phyloP scores from a whole-genome alignment of 2,113 vertebrate species.

The Irena cyanogastra region DNA sequence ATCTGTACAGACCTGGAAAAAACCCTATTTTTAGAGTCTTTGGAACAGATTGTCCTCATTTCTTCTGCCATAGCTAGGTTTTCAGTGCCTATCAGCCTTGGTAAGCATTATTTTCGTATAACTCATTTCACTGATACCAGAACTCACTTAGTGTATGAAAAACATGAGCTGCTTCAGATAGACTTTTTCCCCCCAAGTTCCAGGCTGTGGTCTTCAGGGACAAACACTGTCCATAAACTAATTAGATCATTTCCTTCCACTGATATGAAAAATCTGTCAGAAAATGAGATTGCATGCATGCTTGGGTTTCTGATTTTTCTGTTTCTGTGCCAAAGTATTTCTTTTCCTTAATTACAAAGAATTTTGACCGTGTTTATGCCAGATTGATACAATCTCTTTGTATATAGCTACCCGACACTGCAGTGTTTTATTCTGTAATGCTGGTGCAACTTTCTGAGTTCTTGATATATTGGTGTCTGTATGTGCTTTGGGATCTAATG shows the following conservation, averaged over 20 bases:
- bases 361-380: background rate
- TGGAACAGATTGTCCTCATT: background rate
- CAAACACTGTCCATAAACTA: background rate
- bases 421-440: background rate
- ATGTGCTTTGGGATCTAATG: background rate
- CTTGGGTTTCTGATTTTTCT: background rate
- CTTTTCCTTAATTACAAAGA: background rate
- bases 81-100: background rate
- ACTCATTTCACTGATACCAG: background rate
- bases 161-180: background rate
- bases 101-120: background rate
- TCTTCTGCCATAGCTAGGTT: background rate
- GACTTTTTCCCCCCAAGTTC: background rate
- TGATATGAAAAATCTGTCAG: background rate
- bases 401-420: background rate
- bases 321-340: background rate
- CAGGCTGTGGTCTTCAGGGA: background rate
- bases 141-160: background rate
- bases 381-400: background rate
- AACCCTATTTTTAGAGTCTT: background rate
- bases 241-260: slow-evolving; percentile 34
- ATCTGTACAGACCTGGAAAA: background rate
- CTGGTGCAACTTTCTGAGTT: background rate
- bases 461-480: background rate
- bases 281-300: background rate